phyloP scores from a whole-genome alignment of 2,888 invertebrate genomes.

The Oligia strigilis region DNA sequence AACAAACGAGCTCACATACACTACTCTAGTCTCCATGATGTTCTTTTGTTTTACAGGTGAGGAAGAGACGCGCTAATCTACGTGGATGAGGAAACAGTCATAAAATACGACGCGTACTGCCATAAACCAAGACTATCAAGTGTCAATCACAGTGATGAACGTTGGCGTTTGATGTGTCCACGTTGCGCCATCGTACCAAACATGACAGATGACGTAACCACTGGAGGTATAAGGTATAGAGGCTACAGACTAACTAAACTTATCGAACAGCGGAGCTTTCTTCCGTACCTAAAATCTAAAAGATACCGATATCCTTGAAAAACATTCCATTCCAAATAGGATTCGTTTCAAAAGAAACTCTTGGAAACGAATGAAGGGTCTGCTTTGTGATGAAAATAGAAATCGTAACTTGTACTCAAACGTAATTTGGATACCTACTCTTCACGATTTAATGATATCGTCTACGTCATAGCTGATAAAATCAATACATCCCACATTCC shows the following conservation, averaged over 20 bases:
- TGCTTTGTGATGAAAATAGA: slow-evolving; percentile 44
- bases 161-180: slow-evolving; percentile 58
- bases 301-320: slow-evolving; percentile 40
- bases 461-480: slow-evolving; percentile 48
- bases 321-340: slow-evolving; percentile 29
- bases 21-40: slow-evolving; percentile 62
- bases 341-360: slow-evolving; percentile 36
- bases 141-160: slow-evolving; percentile 61
- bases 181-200: slow-evolving; percentile 47
- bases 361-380: slow-evolving; percentile 29
- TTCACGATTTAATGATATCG: slow-evolving; percentile 31
- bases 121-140: slow-evolving; percentile 54
- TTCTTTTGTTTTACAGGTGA: slow-evolving; percentile 68
- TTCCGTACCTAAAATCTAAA: slow-evolving; percentile 18
- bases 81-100: slow-evolving; percentile 47
- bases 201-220: slow-evolving; percentile 42
- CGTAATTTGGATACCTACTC: slow-evolving; percentile 37
- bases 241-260: neutral
- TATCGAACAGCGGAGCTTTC: slow-evolving; percentile 18
- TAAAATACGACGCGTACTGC: slow-evolving; percentile 49
- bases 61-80: slow-evolving; percentile 42
- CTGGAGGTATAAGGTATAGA: neutral
- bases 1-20: slow-evolving; percentile 72
- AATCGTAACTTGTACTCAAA: slow-evolving; percentile 35
- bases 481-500: slow-evolving; percentile 42